Evolutionary conservation across 2,888 invertebrate genomes (phyloP), one percentile per base, ranked within the genome.

Genomic region (Eupsilia transversa): DNA sequence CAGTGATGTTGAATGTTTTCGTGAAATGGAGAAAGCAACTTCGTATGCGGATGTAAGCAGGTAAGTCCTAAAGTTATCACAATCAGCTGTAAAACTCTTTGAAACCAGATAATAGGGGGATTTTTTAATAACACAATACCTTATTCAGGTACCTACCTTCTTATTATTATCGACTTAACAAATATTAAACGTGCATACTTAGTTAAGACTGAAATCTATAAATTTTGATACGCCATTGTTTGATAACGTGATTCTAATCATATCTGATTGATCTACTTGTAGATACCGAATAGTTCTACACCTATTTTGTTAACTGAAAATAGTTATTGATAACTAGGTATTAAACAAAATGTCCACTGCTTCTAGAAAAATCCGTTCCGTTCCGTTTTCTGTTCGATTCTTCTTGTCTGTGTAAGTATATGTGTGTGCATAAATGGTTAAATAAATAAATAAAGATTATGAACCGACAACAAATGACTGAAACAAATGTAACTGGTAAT

Each of bases 201-300:
- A n/a, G n/a, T n/a, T n/a, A 52, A 27, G 33, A 46, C 23, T 35
- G 10, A 61, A 56, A 77, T 56, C 60, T 65, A 69, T 33, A 30
- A 66, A 54, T 49, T 71, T 49, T 72, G 68, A 49, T 65, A 60
- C 56, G 56, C 77, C 49, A 68, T 77, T 68, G 57, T 61, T 63
- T 77, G 67, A 71, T 77, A 80, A 80, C 46, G 30, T 17, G 30
- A 33, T 81, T 63, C 17, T 66, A 46, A 61, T 80, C 72, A 60
- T 80, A 81, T 77, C 63, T 52, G 67, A 72, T 72, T 38, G 64
- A 65, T 81, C 67, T 71, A 49, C 30, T 63, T 27, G 9, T 56
- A 65, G 68, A 69, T 74, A 65, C 27, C 64, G 27, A 27, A 57
- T 69, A 75, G 52, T 60, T 64, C 33, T 20, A 69, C 61, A 63